Evolutionary conservation across 2,113 vertebrate species (phyloP).

Genomic region (Anthoscopus minutus): DNA sequence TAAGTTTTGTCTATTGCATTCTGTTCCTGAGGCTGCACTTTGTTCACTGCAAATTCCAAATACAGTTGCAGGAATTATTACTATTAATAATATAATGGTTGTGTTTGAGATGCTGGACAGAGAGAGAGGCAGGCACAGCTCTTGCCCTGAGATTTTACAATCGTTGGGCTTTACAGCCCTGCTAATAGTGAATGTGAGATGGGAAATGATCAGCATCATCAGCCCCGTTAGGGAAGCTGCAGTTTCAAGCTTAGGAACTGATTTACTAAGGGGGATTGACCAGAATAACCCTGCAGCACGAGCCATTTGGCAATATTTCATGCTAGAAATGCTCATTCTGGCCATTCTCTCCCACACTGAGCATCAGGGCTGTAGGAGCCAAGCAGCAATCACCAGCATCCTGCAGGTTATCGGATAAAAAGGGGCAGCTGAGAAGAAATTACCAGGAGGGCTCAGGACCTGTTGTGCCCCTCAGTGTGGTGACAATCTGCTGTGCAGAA

Average conservation of each 20-base stretch:
- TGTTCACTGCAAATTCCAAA: not conserved
- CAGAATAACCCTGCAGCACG: not conserved
- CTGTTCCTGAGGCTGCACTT: conserved; percentile 6
- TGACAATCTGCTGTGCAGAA: not conserved
- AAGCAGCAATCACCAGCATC: rapidly evolving
- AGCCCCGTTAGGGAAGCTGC: not conserved
- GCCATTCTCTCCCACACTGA: not conserved
- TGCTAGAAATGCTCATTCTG: not conserved
- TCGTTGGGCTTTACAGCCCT: not conserved
- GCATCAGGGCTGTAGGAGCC: not conserved
- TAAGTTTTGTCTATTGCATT: not conserved
- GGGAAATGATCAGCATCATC: not conserved
- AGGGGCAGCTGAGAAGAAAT: not conserved
- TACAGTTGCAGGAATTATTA: not conserved
- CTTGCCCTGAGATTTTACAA: not conserved
- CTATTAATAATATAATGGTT: not conserved
- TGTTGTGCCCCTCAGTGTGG: rapidly evolving
- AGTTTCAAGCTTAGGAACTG: not conserved
- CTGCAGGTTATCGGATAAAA: not conserved
- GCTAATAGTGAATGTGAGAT: not conserved
- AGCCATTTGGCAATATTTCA: conserved; percentile 1
- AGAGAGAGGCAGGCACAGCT: not conserved
- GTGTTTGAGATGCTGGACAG: not conserved
- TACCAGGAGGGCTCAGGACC: not conserved
- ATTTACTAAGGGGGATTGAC: not conserved